Evolutionary conservation across 2,888 invertebrate species (phyloP).

Genomic region (Andrena haemorrhoa): DNA sequence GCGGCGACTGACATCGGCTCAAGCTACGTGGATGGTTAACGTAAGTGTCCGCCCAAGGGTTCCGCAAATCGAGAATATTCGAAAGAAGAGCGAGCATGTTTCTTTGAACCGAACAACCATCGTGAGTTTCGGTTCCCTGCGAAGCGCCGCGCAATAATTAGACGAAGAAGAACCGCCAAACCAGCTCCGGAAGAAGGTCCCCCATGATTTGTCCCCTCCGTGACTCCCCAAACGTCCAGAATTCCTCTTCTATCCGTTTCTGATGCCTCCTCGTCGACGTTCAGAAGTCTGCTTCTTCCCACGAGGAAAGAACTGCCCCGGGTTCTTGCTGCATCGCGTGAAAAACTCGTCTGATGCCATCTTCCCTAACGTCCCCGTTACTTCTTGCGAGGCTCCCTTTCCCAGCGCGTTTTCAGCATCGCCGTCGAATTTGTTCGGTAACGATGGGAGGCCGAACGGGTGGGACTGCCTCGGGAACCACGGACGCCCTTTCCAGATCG

Average conservation of each 20-base stretch:
- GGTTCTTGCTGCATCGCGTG: constrained; percentile 65
- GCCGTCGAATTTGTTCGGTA: constrained; percentile 73
- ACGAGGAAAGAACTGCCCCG: constrained; percentile 71
- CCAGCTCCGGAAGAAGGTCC: too few relatives aligned
- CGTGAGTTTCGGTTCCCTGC: too few relatives aligned
- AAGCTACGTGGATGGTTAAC: neutral
- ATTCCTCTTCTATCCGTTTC: neutral
- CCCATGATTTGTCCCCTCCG: too few relatives aligned
- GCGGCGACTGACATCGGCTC: neutral
- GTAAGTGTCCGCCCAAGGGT: neutral
- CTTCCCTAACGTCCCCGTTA: constrained; percentile 21
- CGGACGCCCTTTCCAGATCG: constrained; percentile 26
- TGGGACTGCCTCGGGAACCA: constrained; percentile 1
- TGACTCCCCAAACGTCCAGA: too few relatives aligned
- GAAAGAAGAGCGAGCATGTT: neutral
- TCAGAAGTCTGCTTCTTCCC: constrained; percentile 72
- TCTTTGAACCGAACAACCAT: too few relatives aligned
- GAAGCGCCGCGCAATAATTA: too few relatives aligned
- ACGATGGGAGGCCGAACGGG: constrained; percentile 28
- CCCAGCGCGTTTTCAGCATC: constrained; percentile 66
- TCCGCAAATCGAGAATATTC: constrained; percentile 15
- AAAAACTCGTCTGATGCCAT: constrained; percentile 79
- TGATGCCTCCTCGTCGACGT: constrained; percentile 3
- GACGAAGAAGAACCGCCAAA: too few relatives aligned
- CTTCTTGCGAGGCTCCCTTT: constrained; percentile 53